Evolutionary conservation across 2,888 invertebrate genomes (phyloP), one percentile per base, ranked within the genome.

Genomic region (Chaitophorus viminalis): DNA sequence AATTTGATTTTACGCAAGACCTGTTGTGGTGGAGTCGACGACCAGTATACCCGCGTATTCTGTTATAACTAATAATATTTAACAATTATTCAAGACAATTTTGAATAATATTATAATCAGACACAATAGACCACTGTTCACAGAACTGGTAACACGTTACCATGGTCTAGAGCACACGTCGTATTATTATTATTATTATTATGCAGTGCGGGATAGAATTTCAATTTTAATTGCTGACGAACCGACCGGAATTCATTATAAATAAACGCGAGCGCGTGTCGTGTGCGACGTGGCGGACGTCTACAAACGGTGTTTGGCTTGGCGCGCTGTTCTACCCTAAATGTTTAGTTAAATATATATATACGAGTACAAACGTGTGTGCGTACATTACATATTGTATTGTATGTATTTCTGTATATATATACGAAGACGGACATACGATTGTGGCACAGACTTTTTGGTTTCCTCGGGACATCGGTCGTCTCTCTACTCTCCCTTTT

Each of bases 201-300:
- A 8, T 65, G 29, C 29, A 1, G 70, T 29, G n/a, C n/a, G 31
- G 70, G 70, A 31, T 70, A 70, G 36, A 36, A 36, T 82, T 82
- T 82, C 82, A 52, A 82, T 82, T 82, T 72, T 82, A 82, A 82
- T 82, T 82, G 33, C 82, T 31, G 29, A 14, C 70, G 31, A 70
- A 25, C 70, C 33, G 54, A 72, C 68, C 52, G 33, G 72, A 74
- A 82, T 79, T 79, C 60, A 65, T 65, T 60, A 29, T n/a, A 14
- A 1, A 68, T 9, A 29, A 70, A 70, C 70, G 70, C 29, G 70
- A 31, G 70, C 29, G 70, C n/a, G 31, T 29, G 70, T 68, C 68
- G n/a, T 54, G 36, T 17, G 36, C 21, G 70, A 14, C 70, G n/a
- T 54, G 46, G 31, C 68, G 17, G 5, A 6, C n/a, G 52, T 54